Conservation (phyloP, 64 coral and sea anemone species). For the Montipora capricornis region DNA sequence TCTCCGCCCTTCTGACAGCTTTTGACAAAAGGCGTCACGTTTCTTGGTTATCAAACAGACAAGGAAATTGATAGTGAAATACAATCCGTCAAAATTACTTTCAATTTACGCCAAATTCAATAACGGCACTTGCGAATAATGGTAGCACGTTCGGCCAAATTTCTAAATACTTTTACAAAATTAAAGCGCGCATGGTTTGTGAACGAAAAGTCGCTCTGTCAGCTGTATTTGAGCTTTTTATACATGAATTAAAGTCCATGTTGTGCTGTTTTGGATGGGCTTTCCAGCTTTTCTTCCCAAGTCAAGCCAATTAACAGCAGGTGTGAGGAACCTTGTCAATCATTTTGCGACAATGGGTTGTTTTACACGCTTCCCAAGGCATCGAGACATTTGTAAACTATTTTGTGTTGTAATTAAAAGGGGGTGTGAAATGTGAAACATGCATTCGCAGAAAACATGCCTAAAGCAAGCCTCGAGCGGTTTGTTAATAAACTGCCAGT, state of each 20-base stretch:
- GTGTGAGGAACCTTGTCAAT: slow-evolving; percentile 93
- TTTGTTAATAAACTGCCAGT: slow-evolving; percentile 63
- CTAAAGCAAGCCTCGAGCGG: slow-evolving; percentile 21
- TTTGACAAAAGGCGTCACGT: slow-evolving; percentile 98
- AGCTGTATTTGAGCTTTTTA: slow-evolving; percentile 94
- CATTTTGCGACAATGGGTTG: slow-evolving; percentile 86
- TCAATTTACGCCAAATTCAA: slow-evolving; percentile 85
- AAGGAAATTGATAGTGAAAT: slow-evolving; percentile 99
- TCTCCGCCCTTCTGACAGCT: slow-evolving; percentile 96
- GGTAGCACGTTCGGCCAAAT: neutral
- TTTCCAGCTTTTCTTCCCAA: slow-evolving; percentile 46
- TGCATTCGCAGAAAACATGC: slow-evolving; percentile 67
- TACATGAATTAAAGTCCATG: slow-evolving; percentile 92
- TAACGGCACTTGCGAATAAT: slow-evolving; percentile 53
- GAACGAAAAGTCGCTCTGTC: slow-evolving; percentile 50
- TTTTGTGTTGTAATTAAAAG: slow-evolving; percentile 95
- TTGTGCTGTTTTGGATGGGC: slow-evolving; percentile 83
- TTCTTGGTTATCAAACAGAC: slow-evolving; percentile 93
- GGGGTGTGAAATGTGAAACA: slow-evolving; percentile 79
- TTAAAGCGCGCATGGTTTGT: neutral
- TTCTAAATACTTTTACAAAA: slow-evolving; percentile 19
- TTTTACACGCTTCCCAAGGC: slow-evolving; percentile 85
- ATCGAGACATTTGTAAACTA: slow-evolving; percentile 88
- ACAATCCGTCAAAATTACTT: slow-evolving; percentile 97
- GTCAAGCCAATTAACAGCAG: slow-evolving; percentile 99